These are phyloP conservation scores for Panurus biarmicus DNA, from an alignment of 2,113 vertebrate species.

Conservation along the genomic window DNA sequence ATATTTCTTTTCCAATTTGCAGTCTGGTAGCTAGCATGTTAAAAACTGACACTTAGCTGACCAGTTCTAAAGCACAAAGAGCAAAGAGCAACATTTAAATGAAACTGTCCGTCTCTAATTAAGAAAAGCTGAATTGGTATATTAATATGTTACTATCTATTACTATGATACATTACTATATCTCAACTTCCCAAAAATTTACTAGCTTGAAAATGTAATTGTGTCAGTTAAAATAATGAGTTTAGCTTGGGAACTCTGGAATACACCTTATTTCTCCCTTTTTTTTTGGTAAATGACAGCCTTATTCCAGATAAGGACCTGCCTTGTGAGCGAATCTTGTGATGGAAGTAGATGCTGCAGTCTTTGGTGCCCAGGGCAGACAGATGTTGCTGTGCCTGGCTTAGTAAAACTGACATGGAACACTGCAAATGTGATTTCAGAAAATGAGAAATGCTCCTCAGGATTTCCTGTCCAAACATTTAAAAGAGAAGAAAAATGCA, in stretches of 20 bases:
- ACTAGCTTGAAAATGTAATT: neutral
- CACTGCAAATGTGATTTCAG: neutral
- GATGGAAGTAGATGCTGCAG: neutral
- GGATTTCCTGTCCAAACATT: neutral
- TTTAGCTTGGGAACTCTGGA: neutral
- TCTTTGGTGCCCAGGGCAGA: neutral
- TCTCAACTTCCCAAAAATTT: neutral
- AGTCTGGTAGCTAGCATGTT: neutral
- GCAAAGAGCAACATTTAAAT: neutral
- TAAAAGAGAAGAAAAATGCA: neutral
- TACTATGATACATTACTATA: neutral
- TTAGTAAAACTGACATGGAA: neutral
- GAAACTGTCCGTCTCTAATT: neutral
- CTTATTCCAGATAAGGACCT: neutral
- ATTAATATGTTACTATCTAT: neutral
- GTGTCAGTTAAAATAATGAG: neutral
- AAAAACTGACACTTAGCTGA: neutral
- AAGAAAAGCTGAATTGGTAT: neutral
- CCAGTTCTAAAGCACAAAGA: neutral
- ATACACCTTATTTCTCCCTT: neutral
- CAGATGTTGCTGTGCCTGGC: neutral
- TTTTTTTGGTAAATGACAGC: neutral
- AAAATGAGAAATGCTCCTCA: neutral
- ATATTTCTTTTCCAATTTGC: neutral
- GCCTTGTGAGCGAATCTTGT: neutral